Percentiles rank a stretch among this genome's conserved stretches.
phyloP scores from a whole-genome alignment of 2,888 invertebrate genomes.

The Graphium colonna region DNA sequence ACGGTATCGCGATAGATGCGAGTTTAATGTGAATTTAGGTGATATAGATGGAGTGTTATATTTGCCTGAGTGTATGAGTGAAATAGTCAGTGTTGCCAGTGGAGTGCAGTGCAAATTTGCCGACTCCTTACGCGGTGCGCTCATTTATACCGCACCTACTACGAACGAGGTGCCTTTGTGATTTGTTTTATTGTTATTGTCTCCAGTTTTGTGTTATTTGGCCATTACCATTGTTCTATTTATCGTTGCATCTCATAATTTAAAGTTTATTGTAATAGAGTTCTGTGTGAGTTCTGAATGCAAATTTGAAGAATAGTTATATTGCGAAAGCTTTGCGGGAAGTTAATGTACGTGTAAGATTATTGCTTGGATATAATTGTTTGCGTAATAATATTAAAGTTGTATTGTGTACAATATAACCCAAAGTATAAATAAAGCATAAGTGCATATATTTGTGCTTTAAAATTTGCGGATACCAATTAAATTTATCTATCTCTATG shows the following conservation, averaged over 20 bases:
- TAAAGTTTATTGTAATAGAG: conserved; percentile 1
- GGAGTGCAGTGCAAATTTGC: conserved; percentile 77
- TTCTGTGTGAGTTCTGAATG: conserved; percentile 5
- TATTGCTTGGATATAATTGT: no score
- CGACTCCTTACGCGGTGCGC: conserved; percentile 60
- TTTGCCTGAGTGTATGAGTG: conserved; percentile 50
- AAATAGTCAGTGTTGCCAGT: conserved; percentile 71
- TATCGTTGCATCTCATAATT: conserved; percentile 15
- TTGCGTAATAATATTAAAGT: background rate
- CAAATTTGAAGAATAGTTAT: background rate
- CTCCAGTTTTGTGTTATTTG: conserved; percentile 17
- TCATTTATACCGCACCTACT: conserved; percentile 54
- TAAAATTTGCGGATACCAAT: no score
- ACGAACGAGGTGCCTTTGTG: conserved; percentile 49
- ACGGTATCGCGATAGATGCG: conserved; percentile 21
- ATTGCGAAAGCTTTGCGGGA: conserved; percentile 1
- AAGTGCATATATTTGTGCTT: no score
- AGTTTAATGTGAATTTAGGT: conserved; percentile 5
- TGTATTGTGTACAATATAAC: no score
- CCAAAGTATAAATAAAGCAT: no score
- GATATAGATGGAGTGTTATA: conserved; percentile 10
- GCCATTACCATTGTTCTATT: conserved; percentile 18
- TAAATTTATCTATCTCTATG: no score
- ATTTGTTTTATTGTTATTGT: conserved; percentile 50
- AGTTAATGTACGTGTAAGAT: background rate